Conservation (phyloP, 1,140 invertebrate species). For the Drosophila sp. region DNA sequence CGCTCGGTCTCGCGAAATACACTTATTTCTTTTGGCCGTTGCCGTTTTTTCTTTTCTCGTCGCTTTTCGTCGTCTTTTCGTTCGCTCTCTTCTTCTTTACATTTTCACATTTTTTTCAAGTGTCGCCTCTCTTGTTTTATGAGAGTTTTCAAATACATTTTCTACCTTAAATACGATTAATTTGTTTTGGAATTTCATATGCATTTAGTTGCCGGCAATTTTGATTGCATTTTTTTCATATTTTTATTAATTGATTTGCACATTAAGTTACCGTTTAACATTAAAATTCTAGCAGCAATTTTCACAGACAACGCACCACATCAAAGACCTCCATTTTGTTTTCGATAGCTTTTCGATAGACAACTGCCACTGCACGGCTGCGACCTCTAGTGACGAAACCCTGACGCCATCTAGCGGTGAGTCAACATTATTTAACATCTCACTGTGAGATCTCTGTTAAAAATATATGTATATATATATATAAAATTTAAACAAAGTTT, state of each 20-base stretch:
- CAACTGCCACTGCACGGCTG: no score
- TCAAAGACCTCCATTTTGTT: constrained; percentile 83
- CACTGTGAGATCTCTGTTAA: no score
- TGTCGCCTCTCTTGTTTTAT: constrained; percentile 55
- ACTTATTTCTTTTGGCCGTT: constrained; percentile 76
- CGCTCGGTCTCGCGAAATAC: constrained; percentile 78
- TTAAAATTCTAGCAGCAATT: constrained; percentile 76
- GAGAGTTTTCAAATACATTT: constrained; percentile 66
- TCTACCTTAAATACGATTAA: constrained; percentile 66
- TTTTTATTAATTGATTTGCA: constrained; percentile 64
- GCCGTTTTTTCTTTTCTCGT: constrained; percentile 67
- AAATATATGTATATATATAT: no score
- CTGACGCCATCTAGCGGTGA: no score
- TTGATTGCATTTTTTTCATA: constrained; percentile 52
- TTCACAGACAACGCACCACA: constrained; percentile 79
- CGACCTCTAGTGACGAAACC: no score
- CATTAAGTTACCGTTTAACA: constrained; percentile 78
- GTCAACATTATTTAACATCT: no score
- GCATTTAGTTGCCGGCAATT: constrained; percentile 56
- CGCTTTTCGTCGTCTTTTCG: constrained; percentile 48
- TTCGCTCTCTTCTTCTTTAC: constrained; percentile 76
- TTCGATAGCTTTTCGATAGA: constrained; percentile 25
- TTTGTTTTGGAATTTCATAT: constrained; percentile 42
- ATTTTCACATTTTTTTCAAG: constrained; percentile 71
- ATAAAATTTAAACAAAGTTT: no score